Conservation (phyloP, 2,113 vertebrate species). For the Sitta europaea region DNA sequence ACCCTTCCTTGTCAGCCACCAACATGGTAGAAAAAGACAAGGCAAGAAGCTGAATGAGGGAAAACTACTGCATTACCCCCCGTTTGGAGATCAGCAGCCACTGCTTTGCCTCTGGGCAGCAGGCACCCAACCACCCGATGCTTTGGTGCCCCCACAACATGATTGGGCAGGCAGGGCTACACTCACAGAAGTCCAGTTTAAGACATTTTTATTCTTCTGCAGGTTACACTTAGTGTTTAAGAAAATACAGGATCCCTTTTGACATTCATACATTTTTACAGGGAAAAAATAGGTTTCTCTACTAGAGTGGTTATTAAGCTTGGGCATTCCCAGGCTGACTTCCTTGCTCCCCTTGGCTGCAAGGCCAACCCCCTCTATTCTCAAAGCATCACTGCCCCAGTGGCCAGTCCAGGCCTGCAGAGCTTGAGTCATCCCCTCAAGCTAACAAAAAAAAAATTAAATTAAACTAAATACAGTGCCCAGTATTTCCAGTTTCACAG, state of each 20-base stretch:
- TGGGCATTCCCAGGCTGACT: background rate
- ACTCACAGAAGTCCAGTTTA: background rate
- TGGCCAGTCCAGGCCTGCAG: background rate
- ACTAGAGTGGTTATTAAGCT: background rate
- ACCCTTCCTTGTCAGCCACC: background rate
- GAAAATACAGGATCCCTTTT: conserved; percentile 76
- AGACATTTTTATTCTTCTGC: conserved; percentile 55
- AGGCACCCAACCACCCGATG: background rate
- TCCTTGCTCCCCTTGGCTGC: background rate
- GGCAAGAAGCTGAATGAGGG: background rate
- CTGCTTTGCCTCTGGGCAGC: background rate
- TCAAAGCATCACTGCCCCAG: background rate
- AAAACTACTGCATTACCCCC: background rate
- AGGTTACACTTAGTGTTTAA: conserved; percentile 65
- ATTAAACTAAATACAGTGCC: background rate
- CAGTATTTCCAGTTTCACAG: conserved; percentile 35
- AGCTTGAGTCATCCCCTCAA: background rate
- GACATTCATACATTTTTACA: conserved; percentile 69
- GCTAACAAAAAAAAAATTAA: background rate
- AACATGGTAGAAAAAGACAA: background rate
- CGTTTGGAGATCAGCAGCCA: background rate
- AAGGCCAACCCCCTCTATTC: background rate
- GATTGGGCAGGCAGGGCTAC: background rate
- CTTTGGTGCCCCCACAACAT: fast-evolving
- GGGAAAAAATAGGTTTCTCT: conserved; percentile 64